Evolutionary conservation across 2,888 invertebrate species (phyloP).

Genomic region (Drosophila buzzatii): DNA sequence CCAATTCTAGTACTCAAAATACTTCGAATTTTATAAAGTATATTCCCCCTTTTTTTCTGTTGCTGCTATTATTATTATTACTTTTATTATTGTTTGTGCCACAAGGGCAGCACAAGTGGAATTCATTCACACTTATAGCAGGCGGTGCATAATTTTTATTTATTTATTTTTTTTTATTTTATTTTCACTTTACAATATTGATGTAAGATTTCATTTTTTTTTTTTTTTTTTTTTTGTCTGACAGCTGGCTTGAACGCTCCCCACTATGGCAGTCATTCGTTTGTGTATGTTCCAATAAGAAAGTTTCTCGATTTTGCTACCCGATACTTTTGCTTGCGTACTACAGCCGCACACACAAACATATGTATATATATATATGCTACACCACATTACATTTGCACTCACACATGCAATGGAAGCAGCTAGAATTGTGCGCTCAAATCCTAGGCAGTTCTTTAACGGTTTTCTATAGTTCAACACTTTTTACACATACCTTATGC

Average conservation of each 20-base stretch:
- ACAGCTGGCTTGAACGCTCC: constrained; percentile 39
- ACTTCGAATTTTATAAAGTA: constrained; percentile 29
- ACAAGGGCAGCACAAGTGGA: neutral
- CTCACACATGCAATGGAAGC: constrained; percentile 38
- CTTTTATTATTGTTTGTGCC: constrained; percentile 13
- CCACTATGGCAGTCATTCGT: constrained; percentile 29
- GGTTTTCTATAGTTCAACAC: constrained; percentile 21
- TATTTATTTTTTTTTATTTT: constrained; percentile 1
- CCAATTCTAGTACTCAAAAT: neutral
- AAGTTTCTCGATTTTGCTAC: constrained; percentile 77
- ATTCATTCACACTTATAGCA: constrained; percentile 8
- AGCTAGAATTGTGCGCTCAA: constrained; percentile 57
- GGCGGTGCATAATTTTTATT: constrained; percentile 13
- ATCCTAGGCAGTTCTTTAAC: constrained; percentile 35
- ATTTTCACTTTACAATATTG: constrained; percentile 22
- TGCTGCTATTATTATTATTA: constrained; percentile 21
- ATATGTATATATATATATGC: constrained; percentile 6
- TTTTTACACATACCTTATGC: constrained; percentile 48
- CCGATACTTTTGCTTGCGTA: constrained; percentile 75
- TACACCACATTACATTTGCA: constrained; percentile 18
- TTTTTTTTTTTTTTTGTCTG: constrained; percentile 13
- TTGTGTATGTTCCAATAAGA: constrained; percentile 60
- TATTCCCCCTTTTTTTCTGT: constrained; percentile 21
- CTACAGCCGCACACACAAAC: constrained; percentile 42
- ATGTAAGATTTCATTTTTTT: constrained; percentile 12